phyloP scores from a whole-genome alignment of 2,888 invertebrate species.

The Cheilosia vulpina region DNA sequence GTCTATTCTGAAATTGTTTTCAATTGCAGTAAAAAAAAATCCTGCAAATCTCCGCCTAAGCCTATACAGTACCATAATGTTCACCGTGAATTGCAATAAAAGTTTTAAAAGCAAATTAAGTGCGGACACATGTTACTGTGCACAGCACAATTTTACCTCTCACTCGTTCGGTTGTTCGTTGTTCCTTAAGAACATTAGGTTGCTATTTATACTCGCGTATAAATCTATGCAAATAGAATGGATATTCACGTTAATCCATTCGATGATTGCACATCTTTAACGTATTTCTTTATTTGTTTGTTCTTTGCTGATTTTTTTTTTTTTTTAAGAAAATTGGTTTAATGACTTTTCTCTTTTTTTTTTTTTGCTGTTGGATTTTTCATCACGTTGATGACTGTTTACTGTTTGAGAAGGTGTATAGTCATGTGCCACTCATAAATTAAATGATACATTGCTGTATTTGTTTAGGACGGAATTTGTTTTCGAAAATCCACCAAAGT shows the following conservation, averaged over 20 bases:
- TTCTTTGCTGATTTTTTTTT: conserved; percentile 13
- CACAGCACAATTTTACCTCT: conserved; percentile 18
- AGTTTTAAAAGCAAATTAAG: conserved; percentile 66
- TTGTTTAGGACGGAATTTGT: neutral
- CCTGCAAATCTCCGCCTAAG: conserved; percentile 28
- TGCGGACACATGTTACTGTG: conserved; percentile 69
- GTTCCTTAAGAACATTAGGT: conserved; percentile 38
- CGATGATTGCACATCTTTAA: conserved; percentile 62
- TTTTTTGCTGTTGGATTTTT: conserved; percentile 7
- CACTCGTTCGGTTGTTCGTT: conserved; percentile 1
- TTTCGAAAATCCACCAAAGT: no score
- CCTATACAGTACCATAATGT: conserved; percentile 16
- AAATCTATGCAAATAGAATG: conserved; percentile 46
- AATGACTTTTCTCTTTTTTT: conserved; percentile 38
- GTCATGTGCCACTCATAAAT: neutral
- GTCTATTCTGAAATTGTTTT: neutral
- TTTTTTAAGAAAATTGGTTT: conserved; percentile 57
- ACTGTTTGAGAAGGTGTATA: conserved; percentile 16
- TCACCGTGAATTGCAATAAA: conserved; percentile 63
- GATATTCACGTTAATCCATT: conserved; percentile 45
- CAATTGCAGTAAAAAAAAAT: neutral
- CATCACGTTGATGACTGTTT: conserved; percentile 32
- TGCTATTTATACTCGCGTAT: conserved; percentile 57
- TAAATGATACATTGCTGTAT: neutral
- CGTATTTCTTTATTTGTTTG: conserved; percentile 34